A percentile compares a stretch with the other conserved stretches of the same genome.
Evolutionary conservation across 2,888 invertebrate species (phyloP).

Genomic region (Ethmia dodecea): DNA sequence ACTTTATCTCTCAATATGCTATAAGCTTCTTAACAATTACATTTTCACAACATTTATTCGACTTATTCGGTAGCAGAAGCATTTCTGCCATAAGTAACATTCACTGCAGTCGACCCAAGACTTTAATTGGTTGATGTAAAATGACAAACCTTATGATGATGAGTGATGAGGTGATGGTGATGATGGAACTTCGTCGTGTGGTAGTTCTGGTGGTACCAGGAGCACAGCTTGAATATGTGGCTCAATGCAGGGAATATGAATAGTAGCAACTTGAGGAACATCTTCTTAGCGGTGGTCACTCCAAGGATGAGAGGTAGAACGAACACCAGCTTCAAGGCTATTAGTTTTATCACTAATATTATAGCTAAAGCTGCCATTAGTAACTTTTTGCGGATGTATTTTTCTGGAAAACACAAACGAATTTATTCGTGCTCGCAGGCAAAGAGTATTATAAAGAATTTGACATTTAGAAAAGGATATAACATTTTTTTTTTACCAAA

Average conservation of each 20-base stretch:
- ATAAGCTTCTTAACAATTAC: no score
- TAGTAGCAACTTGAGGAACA: slow-evolving; percentile 86
- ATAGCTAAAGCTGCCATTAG: slow-evolving; percentile 86
- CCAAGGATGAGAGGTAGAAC: slow-evolving; percentile 87
- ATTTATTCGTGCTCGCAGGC: no score
- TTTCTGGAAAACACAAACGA: slow-evolving; percentile 79
- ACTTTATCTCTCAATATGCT: no score
- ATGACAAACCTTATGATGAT: slow-evolving; percentile 79
- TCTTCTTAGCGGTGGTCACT: slow-evolving; percentile 89
- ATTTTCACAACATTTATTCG: no score
- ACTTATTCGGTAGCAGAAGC: no score
- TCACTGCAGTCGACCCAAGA: no score
- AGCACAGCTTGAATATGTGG: slow-evolving; percentile 90
- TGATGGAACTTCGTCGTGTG: slow-evolving; percentile 88
- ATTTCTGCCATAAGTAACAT: no score
- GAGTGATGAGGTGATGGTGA: slow-evolving; percentile 87
- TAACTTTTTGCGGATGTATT: slow-evolving; percentile 86
- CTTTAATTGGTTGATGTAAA: no score
- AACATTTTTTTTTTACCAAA: not conserved
- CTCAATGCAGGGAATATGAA: slow-evolving; percentile 90
- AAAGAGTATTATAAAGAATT: no score
- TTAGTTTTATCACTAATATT: slow-evolving; percentile 86
- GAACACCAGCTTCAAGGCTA: slow-evolving; percentile 88
- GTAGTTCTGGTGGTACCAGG: slow-evolving; percentile 86
- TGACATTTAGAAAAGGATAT: no score